phyloP scores from a whole-genome alignment of 2,113 vertebrate genomes.

The Aegypius monachus region DNA sequence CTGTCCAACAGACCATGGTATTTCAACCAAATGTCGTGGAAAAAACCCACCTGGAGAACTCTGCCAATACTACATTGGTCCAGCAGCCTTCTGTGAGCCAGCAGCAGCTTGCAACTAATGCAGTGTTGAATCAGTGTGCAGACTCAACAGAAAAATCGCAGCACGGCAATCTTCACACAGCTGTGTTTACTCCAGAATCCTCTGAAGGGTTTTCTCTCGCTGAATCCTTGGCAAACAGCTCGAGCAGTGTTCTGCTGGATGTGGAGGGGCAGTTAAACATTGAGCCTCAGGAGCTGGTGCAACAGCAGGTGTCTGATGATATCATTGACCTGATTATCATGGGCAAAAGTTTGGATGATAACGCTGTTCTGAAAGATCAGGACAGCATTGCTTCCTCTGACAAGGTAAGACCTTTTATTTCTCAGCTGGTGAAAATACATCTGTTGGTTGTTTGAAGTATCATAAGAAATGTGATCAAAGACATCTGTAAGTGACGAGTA shows the following conservation, averaged over 20 bases:
- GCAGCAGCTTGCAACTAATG: not conserved
- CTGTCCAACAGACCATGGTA: not conserved
- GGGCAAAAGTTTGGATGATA: conserved; percentile 2
- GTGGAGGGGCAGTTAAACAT: not conserved
- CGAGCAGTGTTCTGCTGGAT: conserved; percentile 12
- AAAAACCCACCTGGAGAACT: not conserved
- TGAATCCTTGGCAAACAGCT: conserved; percentile 50
- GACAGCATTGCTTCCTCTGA: not conserved
- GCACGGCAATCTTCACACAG: not conserved
- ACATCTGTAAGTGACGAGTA: not conserved
- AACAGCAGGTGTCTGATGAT: conserved; percentile 54
- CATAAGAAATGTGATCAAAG: not conserved
- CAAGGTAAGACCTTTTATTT: conserved; percentile 55
- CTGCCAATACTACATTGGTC: not conserved
- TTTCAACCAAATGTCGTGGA: not conserved
- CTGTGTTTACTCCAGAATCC: conserved; percentile 45
- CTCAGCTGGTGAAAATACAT: not conserved
- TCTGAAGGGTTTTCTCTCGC: conserved; percentile 10
- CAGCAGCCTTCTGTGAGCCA: conserved; percentile 30
- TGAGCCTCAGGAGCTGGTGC: not conserved
- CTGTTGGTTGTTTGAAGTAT: not conserved
- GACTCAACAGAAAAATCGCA: not conserved
- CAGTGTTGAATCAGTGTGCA: not conserved
- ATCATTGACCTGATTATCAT: conserved; percentile 51
- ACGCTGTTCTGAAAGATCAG: not conserved